Evolutionary conservation across 2,797 vertebrate species (phyloP), one percentile per base, ranked within the genome.

Genomic region (Schizothorax lantsangensis): DNA sequence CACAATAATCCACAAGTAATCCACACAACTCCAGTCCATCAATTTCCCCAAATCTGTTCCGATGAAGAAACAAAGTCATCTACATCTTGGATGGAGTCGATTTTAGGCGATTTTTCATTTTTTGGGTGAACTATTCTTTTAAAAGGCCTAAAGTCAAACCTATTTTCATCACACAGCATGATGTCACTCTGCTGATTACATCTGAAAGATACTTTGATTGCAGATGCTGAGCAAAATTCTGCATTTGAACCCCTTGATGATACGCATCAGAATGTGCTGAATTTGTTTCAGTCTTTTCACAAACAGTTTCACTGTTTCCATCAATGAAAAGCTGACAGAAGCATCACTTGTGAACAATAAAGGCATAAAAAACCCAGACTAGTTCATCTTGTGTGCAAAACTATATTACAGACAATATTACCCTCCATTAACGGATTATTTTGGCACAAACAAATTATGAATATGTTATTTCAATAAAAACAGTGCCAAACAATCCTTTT

Each of bases 61-160:
- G 62, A 66, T 66, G 64, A 66, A 66, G 15, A 66, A 66, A 66
- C 7, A 68, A 38, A 19, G 17, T 68, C 1, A 36, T 36, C 66
- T 68, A 36, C 7, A 19, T 19, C 30, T 68, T 7, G 14, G 64
- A 64, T 64, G 26, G 59, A 64, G n/a, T 12, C 4, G 2, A 66
- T 66, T 66, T 17, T 17, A 15, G 6, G 62, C 62, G 17, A 33
- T 3, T 33, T 30, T 68, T 66, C 15, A 15, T 68, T 68, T 36
- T 30, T 62, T 26, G 30, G 17, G 7, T 9, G 33, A 38, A 69
- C 33, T 19, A 19, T 68, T 68, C 14, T 36, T 68, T 38, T 38
- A 21, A 38, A 69, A 69, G 33, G 33, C 66, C 66, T 62, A 82
- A 90, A 91, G 89, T 89, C 84, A 88, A 77, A 88, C 57, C 82